These are phyloP conservation scores for Lophotis ruficrista DNA, from an alignment of 2,113 vertebrate species.

Conservation along the genomic window DNA sequence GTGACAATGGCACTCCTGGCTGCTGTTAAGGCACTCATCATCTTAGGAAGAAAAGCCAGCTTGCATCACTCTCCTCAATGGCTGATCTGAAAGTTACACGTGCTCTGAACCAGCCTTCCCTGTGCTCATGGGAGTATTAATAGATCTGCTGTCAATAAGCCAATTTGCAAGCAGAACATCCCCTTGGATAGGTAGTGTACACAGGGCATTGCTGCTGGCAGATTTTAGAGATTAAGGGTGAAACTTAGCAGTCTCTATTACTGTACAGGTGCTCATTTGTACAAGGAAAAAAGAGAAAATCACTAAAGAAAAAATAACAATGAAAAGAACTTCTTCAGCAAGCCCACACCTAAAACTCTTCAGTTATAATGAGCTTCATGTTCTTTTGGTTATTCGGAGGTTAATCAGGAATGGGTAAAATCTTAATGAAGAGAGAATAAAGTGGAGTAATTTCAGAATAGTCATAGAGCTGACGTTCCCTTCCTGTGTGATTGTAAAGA, in stretches of 20 bases:
- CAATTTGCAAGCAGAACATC: neutral
- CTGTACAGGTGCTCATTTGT: neutral
- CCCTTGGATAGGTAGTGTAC: neutral
- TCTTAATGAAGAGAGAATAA: neutral
- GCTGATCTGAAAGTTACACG: neutral
- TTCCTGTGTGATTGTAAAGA: constrained; percentile 18
- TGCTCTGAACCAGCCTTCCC: neutral
- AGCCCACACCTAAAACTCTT: neutral
- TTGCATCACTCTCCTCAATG: neutral
- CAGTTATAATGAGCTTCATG: neutral
- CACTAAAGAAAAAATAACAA: neutral
- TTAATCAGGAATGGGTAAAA: neutral
- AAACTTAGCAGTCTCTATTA: neutral
- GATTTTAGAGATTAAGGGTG: neutral
- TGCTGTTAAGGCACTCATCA: constrained; percentile 5
- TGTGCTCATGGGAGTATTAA: neutral
- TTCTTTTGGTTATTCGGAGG: neutral
- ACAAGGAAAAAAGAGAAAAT: neutral
- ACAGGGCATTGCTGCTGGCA: neutral
- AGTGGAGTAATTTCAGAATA: neutral
- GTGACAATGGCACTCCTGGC: constrained; percentile 44
- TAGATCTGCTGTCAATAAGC: neutral
- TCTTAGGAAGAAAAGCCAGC: neutral
- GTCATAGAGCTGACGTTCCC: neutral
- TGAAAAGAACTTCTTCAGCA: neutral